Conservation (phyloP, 2,888 invertebrate genomes). For the Yponomeuta evonymella region DNA sequence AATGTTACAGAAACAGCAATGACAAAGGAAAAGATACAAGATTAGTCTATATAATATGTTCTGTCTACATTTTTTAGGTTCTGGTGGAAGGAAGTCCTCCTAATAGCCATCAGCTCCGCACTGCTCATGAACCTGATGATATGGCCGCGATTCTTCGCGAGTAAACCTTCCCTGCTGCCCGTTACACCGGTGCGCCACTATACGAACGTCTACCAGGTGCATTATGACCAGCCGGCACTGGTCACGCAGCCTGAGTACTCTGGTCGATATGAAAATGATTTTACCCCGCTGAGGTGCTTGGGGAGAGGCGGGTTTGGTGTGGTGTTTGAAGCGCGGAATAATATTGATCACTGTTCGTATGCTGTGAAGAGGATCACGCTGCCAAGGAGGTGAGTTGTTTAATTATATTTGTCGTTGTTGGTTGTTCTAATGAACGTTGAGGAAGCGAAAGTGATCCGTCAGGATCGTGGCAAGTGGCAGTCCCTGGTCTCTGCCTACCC, state of each 20-base stretch:
- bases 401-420: no score
- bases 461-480: no score
- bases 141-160: constrained; percentile 68
- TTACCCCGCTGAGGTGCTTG: constrained; percentile 86
- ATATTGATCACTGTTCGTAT: constrained; percentile 94
- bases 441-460: no score
- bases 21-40: no score
- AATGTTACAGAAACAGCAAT: no score
- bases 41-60: no score
- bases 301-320: constrained; percentile 97
- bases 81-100: constrained; percentile 88
- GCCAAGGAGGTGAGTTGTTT: constrained; percentile 78
- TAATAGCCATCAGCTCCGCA: constrained; percentile 84
- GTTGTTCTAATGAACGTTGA: no score
- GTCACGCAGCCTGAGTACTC: constrained; percentile 52
- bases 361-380: constrained; percentile 96
- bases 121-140: constrained; percentile 81
- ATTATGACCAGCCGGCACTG: constrained; percentile 40
- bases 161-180: constrained; percentile 36
- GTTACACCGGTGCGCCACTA: constrained; percentile 51
- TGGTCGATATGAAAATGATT: constrained; percentile 88
- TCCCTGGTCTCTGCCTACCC: no score
- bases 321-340: constrained; percentile 95
- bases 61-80: constrained; percentile 46
- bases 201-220: constrained; percentile 53